These are phyloP conservation scores for Shargacucullia verbasci DNA, from an alignment of 2,888 invertebrate species.

Conservation along the genomic window DNA sequence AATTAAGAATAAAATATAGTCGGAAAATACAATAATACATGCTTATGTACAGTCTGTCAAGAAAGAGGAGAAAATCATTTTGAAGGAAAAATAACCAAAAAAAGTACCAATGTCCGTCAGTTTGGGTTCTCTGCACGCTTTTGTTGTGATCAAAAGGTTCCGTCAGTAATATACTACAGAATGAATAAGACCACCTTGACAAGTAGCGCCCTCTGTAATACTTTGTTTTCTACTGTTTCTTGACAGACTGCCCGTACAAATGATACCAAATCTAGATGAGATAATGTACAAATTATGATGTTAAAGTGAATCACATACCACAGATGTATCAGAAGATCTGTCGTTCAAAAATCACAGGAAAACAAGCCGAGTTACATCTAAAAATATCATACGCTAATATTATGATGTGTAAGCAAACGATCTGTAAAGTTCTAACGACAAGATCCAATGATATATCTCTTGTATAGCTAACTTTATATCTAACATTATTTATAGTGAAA, in stretches of 20 bases:
- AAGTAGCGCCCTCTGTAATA: too few relatives aligned
- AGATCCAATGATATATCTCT: slow-evolving; percentile 8
- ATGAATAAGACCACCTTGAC: too few relatives aligned
- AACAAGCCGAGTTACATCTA: background rate
- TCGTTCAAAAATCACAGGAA: background rate
- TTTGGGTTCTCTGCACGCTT: too few relatives aligned
- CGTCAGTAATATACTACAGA: too few relatives aligned
- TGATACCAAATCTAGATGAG: slow-evolving; percentile 33
- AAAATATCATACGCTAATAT: background rate
- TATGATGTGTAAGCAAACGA: too few relatives aligned
- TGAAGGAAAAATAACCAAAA: too few relatives aligned
- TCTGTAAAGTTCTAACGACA: background rate
- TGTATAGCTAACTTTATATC: slow-evolving; percentile 3
- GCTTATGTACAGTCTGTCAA: too few relatives aligned
- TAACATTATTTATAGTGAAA: background rate
- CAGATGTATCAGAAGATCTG: slow-evolving; percentile 1
- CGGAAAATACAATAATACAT: background rate
- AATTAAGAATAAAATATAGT: background rate
- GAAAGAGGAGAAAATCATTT: too few relatives aligned
- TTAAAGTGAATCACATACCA: slow-evolving; percentile 10
- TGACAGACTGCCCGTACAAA: slow-evolving; percentile 23
- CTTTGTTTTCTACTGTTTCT: too few relatives aligned
- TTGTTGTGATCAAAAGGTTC: too few relatives aligned
- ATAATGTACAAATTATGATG: slow-evolving; percentile 15
- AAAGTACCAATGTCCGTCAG: too few relatives aligned